Evolutionary conservation across 37 sponge, comb jelly and placozoan species (phyloP).

Genomic region (Bolinopsis microptera): DNA sequence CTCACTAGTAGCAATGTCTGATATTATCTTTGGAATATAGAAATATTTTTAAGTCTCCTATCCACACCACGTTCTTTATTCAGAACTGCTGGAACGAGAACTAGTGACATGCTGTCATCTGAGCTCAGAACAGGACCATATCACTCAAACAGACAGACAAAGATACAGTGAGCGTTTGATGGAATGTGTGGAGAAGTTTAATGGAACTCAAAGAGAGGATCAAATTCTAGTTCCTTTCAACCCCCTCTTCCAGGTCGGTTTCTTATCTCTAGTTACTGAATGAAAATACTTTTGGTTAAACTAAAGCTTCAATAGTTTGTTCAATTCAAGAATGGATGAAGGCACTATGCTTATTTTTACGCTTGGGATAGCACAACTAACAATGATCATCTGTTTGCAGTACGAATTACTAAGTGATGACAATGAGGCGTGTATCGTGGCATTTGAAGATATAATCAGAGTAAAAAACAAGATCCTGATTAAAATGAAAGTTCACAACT

Average conservation of each 20-base stretch:
- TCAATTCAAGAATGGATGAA: no score
- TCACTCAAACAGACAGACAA: slow-evolving; percentile 37
- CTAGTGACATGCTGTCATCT: slow-evolving; percentile 27
- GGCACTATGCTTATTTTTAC: no score
- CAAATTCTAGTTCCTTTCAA: slow-evolving; percentile 9
- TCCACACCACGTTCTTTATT: not conserved
- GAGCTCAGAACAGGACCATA: not conserved
- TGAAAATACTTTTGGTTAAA: no score
- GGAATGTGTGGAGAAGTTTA: slow-evolving; percentile 34
- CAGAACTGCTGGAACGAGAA: slow-evolving; percentile 39
- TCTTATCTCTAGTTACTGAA: no score
- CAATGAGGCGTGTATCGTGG: not conserved
- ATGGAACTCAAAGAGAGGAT: not conserved
- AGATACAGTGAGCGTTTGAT: slow-evolving; percentile 16
- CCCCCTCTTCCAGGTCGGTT: slow-evolving; percentile 50
- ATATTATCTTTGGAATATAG: no score
- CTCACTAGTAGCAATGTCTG: no score
- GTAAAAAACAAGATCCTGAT: not conserved
- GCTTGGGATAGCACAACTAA: no score
- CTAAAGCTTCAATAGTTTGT: no score
- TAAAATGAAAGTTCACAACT: not conserved
- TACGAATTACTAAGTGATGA: not conserved
- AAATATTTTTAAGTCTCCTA: no score
- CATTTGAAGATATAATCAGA: not conserved
- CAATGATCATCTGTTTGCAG: not conserved